Evolutionary conservation across 2,797 vertebrate genomes (phyloP).

Genomic region (Bryconaethiops microstoma): DNA sequence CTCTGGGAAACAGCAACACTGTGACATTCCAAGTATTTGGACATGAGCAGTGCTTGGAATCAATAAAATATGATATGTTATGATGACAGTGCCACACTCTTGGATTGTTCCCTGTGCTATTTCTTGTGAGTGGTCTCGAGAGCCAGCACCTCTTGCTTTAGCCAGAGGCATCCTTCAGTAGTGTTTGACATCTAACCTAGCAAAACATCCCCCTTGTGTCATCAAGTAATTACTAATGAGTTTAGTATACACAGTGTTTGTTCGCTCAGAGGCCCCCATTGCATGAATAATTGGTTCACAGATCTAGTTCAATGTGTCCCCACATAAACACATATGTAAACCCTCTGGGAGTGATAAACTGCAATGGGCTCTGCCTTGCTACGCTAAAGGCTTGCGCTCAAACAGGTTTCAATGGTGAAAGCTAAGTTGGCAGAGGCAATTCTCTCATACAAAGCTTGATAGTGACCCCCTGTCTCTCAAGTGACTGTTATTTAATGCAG

Average conservation of each 20-base stretch:
- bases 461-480: conserved; percentile 35
- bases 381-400: conserved; percentile 20
- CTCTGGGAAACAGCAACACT: conserved; percentile 31
- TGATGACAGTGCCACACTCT: conserved; percentile 45
- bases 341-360: conserved; percentile 25
- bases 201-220: conserved; percentile 20
- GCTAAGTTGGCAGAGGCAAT: conserved; percentile 48
- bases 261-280: conserved; percentile 26
- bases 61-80: conserved; percentile 48
- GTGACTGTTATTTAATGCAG: conserved; percentile 41
- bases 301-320: conserved; percentile 24
- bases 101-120: conserved; percentile 25
- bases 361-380: conserved; percentile 1
- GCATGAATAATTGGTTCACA: conserved; percentile 46
- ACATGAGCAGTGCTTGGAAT: conserved; percentile 41
- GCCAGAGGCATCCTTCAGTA: conserved; percentile 6
- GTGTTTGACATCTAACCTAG: conserved; percentile 20
- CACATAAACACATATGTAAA: not conserved
- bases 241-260: conserved; percentile 43
- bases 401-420: conserved; percentile 39
- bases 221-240: conserved; percentile 31
- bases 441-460: conserved; percentile 19
- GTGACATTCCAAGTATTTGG: conserved; percentile 37
- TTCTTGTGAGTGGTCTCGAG: conserved; percentile 16
- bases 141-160: conserved; percentile 20